Conservation (phyloP, 35 echinoderm and acorn worm species). For the Anneissia japonica region DNA sequence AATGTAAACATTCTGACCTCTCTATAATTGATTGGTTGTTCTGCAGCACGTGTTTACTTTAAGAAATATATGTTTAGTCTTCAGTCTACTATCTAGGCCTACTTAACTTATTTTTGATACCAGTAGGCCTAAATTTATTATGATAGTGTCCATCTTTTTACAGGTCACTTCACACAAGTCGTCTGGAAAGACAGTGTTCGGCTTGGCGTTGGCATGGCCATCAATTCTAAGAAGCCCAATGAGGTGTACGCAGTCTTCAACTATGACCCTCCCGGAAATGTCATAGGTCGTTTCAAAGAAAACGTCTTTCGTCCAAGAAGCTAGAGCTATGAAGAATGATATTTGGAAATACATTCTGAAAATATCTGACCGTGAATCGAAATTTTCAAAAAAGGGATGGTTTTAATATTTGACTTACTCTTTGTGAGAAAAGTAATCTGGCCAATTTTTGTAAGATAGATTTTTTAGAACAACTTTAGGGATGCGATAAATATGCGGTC, state of each 20-base stretch:
- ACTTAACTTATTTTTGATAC: background rate
- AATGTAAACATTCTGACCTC: too few relatives aligned
- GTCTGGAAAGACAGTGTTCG: conserved; percentile 81
- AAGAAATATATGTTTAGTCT: background rate
- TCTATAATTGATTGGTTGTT: too few relatives aligned
- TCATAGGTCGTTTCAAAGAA: conserved; percentile 66
- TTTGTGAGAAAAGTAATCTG: too few relatives aligned
- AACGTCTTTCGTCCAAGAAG: conserved; percentile 49
- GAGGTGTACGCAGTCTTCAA: conserved; percentile 93
- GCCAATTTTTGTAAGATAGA: too few relatives aligned
- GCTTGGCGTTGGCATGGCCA: conserved; percentile 67
- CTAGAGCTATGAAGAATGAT: background rate
- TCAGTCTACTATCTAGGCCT: background rate
- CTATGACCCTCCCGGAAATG: conserved; percentile 88
- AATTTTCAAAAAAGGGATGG: too few relatives aligned
- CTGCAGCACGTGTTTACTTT: too few relatives aligned
- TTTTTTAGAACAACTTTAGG: too few relatives aligned
- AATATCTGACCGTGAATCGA: too few relatives aligned
- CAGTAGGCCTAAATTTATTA: background rate
- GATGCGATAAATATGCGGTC: too few relatives aligned
- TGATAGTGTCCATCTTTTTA: too few relatives aligned
- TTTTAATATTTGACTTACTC: too few relatives aligned
- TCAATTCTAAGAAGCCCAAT: conserved; percentile 85
- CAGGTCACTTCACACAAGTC: conserved; percentile 97
- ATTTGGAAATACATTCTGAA: too few relatives aligned